phyloP scores from a whole-genome alignment of 2,113 vertebrate species.

The Halichoerus grypus region DNA sequence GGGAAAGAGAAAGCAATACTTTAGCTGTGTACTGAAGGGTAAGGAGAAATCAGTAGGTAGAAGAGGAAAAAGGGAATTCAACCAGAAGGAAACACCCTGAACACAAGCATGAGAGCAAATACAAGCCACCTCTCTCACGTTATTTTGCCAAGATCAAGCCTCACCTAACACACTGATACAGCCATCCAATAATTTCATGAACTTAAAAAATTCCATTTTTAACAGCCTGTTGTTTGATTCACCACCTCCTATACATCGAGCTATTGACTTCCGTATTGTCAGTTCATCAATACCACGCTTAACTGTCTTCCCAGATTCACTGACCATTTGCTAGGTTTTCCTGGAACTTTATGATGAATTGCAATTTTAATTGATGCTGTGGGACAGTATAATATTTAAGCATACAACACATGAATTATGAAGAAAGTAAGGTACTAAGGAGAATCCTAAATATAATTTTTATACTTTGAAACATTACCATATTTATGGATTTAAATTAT shows the following conservation, averaged over 20 bases:
- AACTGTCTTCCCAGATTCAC: background rate
- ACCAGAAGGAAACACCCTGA: background rate
- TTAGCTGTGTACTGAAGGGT: background rate
- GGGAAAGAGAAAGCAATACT: background rate
- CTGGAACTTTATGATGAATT: background rate
- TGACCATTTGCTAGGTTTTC: background rate
- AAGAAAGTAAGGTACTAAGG: background rate
- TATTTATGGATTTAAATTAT: slow-evolving; percentile 58
- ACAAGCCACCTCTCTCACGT: rapidly evolving
- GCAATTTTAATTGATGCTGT: background rate
- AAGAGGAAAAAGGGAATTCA: background rate
- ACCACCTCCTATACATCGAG: background rate
- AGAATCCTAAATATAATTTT: background rate
- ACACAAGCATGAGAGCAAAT: background rate
- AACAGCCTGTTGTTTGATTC: background rate
- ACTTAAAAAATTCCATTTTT: background rate
- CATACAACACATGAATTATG: background rate
- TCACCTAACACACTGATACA: background rate
- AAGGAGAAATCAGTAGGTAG: background rate
- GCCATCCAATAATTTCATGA: background rate
- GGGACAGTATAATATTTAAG: background rate
- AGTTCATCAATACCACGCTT: background rate
- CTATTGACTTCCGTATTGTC: background rate
- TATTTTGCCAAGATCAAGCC: background rate
- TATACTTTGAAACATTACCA: slow-evolving; percentile 34